These are phyloP conservation scores for Hypanus sabinus DNA, from an alignment of 2,113 vertebrate species.

Conservation along the genomic window DNA sequence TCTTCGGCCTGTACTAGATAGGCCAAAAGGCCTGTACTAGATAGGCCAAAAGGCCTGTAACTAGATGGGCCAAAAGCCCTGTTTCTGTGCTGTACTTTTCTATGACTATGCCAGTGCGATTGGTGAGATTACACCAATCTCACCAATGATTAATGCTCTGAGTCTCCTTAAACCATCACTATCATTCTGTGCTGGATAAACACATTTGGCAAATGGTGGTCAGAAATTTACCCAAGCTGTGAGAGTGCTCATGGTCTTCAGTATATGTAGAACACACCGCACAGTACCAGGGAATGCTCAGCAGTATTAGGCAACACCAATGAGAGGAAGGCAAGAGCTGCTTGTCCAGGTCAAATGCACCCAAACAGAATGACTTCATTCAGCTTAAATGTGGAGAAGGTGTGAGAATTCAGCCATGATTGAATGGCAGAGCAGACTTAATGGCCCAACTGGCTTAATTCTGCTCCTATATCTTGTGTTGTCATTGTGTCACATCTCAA, in stretches of 20 bases:
- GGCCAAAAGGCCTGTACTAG: too few species aligned
- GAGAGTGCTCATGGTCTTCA: not conserved
- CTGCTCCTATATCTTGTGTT: too few species aligned
- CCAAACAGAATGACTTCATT: not conserved
- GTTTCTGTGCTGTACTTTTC: not conserved
- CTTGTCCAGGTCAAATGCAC: not conserved
- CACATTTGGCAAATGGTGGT: not conserved
- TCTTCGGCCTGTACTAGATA: too few species aligned
- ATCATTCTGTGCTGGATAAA: not conserved
- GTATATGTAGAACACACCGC: not conserved
- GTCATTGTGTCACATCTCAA: too few species aligned
- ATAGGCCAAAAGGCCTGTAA: too few species aligned
- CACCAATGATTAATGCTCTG: not conserved
- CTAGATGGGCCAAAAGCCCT: too few species aligned
- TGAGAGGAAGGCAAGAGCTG: not conserved
- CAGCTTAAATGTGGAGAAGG: too few species aligned
- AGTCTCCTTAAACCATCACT: not conserved
- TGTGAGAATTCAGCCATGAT: too few species aligned
- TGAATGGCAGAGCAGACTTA: too few species aligned
- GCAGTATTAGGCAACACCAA: not conserved
- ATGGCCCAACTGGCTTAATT: too few species aligned
- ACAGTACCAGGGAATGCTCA: not conserved
- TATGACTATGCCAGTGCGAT: not conserved
- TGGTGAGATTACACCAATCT: not conserved
- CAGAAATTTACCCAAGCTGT: not conserved